Evolutionary conservation across 2,113 vertebrate species (phyloP).

Genomic region (Xerus inauris): DNA sequence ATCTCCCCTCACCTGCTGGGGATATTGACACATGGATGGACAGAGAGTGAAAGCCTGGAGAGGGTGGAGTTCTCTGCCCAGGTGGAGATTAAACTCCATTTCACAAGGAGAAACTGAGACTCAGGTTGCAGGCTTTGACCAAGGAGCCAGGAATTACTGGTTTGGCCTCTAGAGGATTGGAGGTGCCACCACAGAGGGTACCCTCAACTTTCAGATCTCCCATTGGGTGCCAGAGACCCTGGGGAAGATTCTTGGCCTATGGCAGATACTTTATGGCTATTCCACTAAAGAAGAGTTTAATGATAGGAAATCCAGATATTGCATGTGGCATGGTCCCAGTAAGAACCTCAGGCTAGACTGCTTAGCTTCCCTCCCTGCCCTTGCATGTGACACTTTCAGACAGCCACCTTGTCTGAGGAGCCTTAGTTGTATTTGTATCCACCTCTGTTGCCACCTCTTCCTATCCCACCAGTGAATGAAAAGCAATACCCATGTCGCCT

Average conservation of each 20-base stretch:
- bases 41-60: neutral
- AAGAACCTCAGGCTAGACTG: neutral
- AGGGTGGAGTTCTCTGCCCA: neutral
- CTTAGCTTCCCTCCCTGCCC: neutral
- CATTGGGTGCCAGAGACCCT: neutral
- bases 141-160: neutral
- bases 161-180: neutral
- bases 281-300: neutral
- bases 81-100: neutral
- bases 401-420: neutral
- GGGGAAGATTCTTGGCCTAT: neutral
- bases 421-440: neutral
- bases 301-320: neutral
- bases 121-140: neutral
- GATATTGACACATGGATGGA: neutral
- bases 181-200: neutral
- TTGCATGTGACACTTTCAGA: neutral
- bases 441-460: neutral
- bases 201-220: neutral
- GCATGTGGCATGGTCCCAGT: neutral
- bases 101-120: neutral
- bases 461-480: neutral
- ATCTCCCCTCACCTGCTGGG: neutral
- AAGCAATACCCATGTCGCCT: neutral
- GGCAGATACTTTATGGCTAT: neutral